Evolutionary conservation across 2,113 vertebrate genomes (phyloP), one percentile per base, ranked within the genome.

Genomic region (Meriones unguiculatus): DNA sequence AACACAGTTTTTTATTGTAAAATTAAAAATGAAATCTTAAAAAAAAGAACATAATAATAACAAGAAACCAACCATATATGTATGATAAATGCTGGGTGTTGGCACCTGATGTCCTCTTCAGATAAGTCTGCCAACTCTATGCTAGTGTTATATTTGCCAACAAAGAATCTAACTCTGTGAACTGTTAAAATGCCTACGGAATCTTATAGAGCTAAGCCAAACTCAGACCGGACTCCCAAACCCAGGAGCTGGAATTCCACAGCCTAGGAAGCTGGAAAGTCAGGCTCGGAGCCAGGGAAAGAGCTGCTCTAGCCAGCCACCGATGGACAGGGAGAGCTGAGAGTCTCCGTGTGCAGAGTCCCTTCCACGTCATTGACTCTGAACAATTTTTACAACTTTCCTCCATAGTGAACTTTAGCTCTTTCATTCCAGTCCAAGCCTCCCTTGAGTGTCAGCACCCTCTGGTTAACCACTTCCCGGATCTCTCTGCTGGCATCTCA

Each of bases 251-350:
- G 77, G 15, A 0, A 67, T 91, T 64, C 73, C 9, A n/a, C 24
- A 30, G 18, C 62, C 30, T 85, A 59, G 64, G 50, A 41, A n/a
- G 67, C 35, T 52, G 25, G 89, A 41, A 86, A 81, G 41, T n/a
- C 13, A 62, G 41, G 14, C 88, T 80, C 5, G 10, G 41, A 92
- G 65, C n/a, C 50, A 30, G 3, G 0, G 7, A 85, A 50, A 84
- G 14, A 62, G 24, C 57, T 24, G 32, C 82, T 62, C 65, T 41
- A 11, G 65, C 20, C 75, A 64, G 52, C 62, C 59, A 30, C 18
- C 41, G 75, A 96, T 65, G 77, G 64, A 14, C 84, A 73, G 82
- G 54, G 50, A 94, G 50, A n/a, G 20, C 73, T 52, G 80, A 46
- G 32, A 90, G 72, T 25, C 57, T 41, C 32, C 5, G 67, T 80